Base-by-base conservation (phyloP, 2,888 invertebrate species). In the Ischnura elegans region DNA sequence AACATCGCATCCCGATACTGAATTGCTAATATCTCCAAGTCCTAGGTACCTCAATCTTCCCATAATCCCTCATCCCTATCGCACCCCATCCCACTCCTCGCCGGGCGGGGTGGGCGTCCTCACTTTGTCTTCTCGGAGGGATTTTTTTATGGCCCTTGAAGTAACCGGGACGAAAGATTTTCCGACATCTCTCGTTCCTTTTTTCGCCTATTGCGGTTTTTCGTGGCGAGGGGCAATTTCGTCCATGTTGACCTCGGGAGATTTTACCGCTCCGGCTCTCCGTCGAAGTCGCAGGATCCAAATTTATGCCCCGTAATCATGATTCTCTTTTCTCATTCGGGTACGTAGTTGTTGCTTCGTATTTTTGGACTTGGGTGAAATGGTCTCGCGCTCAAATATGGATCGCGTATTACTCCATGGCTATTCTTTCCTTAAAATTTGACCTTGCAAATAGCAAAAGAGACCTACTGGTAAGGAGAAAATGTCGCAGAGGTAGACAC, bases 211-310 rank as follows among this genome's bases (percentile, higher is more conserved):
- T 76, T 76, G 36, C 36, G 76, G 76, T 76, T 76, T 76, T 76
- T 36, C 29, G 36, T 36, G 76, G 13, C 29, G 76, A 25, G 2
- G 76, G 76, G 76, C 76, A 76, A 76, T 76, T 76, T 29, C 76
- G 76, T 76, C 76, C 25, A 76, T 16, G 76, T 8, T 76, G 76
- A 76, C 76, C 76, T 76, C 76, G 76, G 76, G 16, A 76, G 10
- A 16, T 16, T 16, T 29, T n/a, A 25, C 21, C 8, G 4, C 29
- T 36, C n/a, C 21, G 36, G 36, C 76, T 76, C 76, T 36, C 29
- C 76, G 76, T 76, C 76, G 36, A 76, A 76, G 36, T 76, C 36
- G 76, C 76, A 10, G 13, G 76, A 76, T 76, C 76, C 76, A 76
- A 76, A 76, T 76, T 76, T 76, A 76, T 36, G 36, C 25, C 76